Conservation (phyloP, 2,797 vertebrate genomes). For the Pseudotriccus pelzelni region DNA sequence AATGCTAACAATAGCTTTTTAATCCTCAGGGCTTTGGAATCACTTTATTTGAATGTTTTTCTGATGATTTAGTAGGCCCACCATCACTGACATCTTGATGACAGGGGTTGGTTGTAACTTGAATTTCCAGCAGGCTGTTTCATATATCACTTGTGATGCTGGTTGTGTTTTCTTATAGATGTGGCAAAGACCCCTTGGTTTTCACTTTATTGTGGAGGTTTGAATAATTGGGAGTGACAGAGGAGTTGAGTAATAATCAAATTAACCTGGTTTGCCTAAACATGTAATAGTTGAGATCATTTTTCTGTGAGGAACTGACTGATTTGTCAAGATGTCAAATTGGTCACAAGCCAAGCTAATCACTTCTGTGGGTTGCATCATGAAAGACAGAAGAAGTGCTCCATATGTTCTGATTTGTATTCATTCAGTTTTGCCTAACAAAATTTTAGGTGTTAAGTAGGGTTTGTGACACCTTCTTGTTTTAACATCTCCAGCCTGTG, state of each 20-base stretch:
- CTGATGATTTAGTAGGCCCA: background rate
- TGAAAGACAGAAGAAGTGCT: slow-evolving; percentile 55
- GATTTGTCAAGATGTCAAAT: slow-evolving; percentile 51
- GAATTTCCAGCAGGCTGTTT: background rate
- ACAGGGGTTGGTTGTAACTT: background rate
- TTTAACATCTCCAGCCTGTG: slow-evolving; percentile 31
- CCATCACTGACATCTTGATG: background rate
- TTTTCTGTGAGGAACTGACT: slow-evolving; percentile 22
- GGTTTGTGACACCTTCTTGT: slow-evolving; percentile 28
- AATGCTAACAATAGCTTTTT: background rate
- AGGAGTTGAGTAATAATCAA: background rate
- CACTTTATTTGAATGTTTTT: background rate
- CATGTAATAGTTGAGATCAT: background rate
- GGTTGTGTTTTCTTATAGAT: background rate
- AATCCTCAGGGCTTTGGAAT: background rate
- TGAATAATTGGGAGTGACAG: background rate
- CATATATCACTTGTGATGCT: background rate
- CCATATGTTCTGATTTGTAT: slow-evolving; percentile 59
- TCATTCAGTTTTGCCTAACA: slow-evolving; percentile 65
- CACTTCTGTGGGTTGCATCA: slow-evolving; percentile 16
- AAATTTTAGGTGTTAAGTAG: slow-evolving; percentile 50
- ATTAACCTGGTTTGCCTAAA: slow-evolving; percentile 20
- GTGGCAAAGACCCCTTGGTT: background rate
- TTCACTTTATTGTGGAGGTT: background rate
- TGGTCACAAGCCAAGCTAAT: slow-evolving; percentile 57